Percentiles rank a stretch among this genome's conserved stretches.
phyloP scores from a whole-genome alignment of 2,888 invertebrate species.

The Toxonevra muliebris region DNA sequence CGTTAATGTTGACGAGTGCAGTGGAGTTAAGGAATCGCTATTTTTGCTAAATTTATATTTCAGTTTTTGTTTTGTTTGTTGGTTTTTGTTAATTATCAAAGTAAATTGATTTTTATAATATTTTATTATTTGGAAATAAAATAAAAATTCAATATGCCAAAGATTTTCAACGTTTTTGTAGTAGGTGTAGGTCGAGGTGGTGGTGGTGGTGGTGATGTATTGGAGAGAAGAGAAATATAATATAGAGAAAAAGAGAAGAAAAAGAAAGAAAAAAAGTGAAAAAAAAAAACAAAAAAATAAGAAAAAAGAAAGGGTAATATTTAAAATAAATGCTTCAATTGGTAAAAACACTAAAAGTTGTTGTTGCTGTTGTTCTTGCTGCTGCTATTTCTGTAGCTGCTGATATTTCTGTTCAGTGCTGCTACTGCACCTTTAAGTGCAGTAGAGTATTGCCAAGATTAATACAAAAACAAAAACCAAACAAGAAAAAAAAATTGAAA shows the following conservation, averaged over 20 bases:
- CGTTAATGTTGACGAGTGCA: constrained; percentile 95
- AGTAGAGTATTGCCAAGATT: not conserved
- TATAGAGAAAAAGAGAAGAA: constrained; percentile 6
- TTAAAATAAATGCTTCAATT: constrained; percentile 40
- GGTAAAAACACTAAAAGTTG: no score
- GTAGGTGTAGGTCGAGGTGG: not conserved
- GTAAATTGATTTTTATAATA: not conserved
- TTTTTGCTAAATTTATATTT: constrained; percentile 48
- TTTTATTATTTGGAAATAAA: not conserved
- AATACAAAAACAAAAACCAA: constrained; percentile 15
- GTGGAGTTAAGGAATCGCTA: constrained; percentile 80
- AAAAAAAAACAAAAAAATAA: constrained; percentile 15
- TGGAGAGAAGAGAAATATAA: not conserved
- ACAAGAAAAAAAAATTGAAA: constrained; percentile 1
- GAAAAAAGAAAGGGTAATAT: constrained; percentile 27
- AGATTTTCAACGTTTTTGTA: not conserved
- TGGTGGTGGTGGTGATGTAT: not conserved
- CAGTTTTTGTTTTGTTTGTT: constrained; percentile 14
- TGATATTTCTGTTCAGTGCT: not conserved
- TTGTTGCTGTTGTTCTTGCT: no score
- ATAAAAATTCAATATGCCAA: constrained; percentile 19
- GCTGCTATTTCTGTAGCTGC: no score
- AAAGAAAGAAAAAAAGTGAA: constrained; percentile 17
- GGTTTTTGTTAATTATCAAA: not conserved
- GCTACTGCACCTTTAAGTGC: not conserved